Conservation (phyloP, 1,140 invertebrate genomes). For the Atta cephalotes region DNA sequence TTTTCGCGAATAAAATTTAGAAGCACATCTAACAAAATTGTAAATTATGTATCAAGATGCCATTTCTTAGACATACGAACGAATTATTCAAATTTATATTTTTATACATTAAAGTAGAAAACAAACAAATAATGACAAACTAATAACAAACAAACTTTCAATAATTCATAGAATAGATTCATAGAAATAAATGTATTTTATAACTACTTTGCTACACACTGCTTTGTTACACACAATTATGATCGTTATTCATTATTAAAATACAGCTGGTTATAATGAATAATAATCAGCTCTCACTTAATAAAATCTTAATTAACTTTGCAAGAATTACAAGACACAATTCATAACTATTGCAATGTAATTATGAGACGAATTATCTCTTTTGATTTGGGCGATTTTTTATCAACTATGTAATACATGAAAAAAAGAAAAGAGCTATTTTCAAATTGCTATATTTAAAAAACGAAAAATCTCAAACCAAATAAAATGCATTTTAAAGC, state of each 20-base stretch:
- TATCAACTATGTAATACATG: not conserved
- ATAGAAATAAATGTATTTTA: conserved; percentile 11
- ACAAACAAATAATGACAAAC: not conserved
- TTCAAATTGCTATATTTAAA: no score
- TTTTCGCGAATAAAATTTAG: not conserved
- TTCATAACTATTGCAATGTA: conserved; percentile 2
- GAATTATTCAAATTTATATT: not conserved
- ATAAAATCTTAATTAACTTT: conserved; percentile 53
- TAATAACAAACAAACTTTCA: not conserved
- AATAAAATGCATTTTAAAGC: no score
- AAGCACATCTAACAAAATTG: not conserved
- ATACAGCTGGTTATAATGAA: not conserved
- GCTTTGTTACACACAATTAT: conserved; percentile 36
- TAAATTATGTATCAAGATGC: not conserved
- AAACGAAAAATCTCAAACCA: no score
- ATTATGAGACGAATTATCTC: conserved; percentile 8
- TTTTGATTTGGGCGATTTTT: conserved; percentile 2
- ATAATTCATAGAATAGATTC: conserved; percentile 25
- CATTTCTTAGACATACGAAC: not conserved
- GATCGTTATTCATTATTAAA: not conserved
- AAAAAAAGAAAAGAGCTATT: no score
- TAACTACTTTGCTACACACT: not conserved
- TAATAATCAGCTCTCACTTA: conserved; percentile 37
- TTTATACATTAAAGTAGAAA: not conserved
- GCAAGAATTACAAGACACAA: not conserved